Percentiles rank a stretch among this genome's conserved stretches.
phyloP scores from a whole-genome alignment of 2,797 vertebrate genomes.

The Bryconaethiops microstoma region DNA sequence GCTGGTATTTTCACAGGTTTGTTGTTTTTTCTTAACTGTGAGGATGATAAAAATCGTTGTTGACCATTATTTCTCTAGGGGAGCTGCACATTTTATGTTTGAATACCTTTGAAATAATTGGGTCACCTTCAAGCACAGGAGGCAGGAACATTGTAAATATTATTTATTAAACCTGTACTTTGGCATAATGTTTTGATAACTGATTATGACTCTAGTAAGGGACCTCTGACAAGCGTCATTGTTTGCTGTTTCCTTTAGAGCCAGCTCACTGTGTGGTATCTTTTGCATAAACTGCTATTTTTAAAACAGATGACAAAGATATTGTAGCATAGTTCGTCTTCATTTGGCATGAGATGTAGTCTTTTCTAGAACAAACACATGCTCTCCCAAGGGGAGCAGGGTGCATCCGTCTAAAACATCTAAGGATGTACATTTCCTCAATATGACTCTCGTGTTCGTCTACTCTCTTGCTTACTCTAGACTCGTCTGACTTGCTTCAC shows the following conservation, averaged over 20 bases:
- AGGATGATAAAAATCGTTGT: background rate
- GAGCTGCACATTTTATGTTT: background rate
- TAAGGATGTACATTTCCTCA: conserved; percentile 11
- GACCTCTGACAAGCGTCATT: conserved; percentile 26
- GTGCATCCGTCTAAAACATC: background rate
- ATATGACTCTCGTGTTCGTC: background rate
- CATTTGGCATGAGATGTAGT: conserved; percentile 16
- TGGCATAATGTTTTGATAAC: conserved; percentile 27
- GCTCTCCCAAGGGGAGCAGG: background rate
- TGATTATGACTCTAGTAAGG: conserved; percentile 33
- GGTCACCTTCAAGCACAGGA: background rate
- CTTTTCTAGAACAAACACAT: conserved; percentile 23
- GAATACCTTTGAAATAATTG: background rate
- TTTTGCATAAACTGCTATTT: conserved; percentile 36
- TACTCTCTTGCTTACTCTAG: background rate
- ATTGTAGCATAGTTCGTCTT: conserved; percentile 26
- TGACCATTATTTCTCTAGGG: background rate
- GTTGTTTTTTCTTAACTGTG: too few relatives aligned
- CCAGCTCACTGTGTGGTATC: background rate
- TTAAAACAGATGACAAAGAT: conserved; percentile 35
- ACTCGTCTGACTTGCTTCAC: background rate
- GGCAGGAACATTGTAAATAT: background rate
- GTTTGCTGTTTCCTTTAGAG: conserved; percentile 15
- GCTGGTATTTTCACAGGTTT: background rate
- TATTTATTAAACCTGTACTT: conserved; percentile 3